Conservation (phyloP, 2,113 vertebrate species). For the Corythornis vintsioides region DNA sequence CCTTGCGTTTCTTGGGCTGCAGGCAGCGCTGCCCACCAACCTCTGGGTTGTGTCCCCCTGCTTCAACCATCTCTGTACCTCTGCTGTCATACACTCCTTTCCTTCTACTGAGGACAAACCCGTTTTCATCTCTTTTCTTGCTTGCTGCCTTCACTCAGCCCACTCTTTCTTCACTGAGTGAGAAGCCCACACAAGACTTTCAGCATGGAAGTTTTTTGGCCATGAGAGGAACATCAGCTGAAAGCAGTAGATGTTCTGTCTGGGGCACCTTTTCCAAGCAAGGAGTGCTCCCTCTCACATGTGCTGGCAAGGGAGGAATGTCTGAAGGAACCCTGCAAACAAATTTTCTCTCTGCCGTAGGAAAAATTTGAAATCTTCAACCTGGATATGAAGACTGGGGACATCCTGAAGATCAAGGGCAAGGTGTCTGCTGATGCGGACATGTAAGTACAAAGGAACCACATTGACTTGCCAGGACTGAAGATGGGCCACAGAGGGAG, state of each 20-base stretch:
- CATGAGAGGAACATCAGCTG: neutral
- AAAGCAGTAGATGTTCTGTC: neutral
- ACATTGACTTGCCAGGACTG: neutral
- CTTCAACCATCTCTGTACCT: neutral
- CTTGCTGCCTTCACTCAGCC: neutral
- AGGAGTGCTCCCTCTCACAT: neutral
- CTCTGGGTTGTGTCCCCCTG: neutral
- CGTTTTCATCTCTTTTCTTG: neutral
- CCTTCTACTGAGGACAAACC: neutral
- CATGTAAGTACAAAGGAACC: slow-evolving; percentile 62
- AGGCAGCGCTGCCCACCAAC: neutral
- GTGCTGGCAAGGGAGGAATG: neutral
- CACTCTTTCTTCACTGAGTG: neutral
- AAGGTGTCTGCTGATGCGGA: slow-evolving; percentile 63
- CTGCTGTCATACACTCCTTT: neutral
- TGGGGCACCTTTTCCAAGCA: neutral
- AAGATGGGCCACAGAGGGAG: neutral
- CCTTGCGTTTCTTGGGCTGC: neutral
- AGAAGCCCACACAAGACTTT: neutral
- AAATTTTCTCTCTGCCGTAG: slow-evolving; percentile 20
- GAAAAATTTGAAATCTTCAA: slow-evolving; percentile 80
- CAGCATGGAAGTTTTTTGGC: neutral
- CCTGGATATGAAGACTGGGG: slow-evolving; percentile 75
- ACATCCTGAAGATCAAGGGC: slow-evolving; percentile 84
- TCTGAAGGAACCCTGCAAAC: neutral